Base-by-base conservation (phyloP, 2,797 vertebrate genomes). In the Orestias chungarensis region DNA sequence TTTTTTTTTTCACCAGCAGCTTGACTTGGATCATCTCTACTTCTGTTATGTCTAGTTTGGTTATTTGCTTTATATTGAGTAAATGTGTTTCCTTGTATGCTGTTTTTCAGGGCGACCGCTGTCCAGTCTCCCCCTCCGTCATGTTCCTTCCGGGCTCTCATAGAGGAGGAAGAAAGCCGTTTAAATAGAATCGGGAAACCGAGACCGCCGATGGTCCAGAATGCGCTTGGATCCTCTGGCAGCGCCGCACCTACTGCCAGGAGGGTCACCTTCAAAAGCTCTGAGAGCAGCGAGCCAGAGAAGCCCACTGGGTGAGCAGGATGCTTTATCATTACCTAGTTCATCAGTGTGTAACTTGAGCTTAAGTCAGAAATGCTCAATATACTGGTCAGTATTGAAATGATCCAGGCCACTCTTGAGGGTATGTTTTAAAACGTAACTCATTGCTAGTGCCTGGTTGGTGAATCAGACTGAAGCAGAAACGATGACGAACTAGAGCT, bases 121-220 rank as follows among this genome's bases (percentile, higher is more conserved):
- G 80, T 92, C 47, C 93, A 88, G 83, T 91, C 92, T 42, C 92
- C 94, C 40, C 78, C 93, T 59, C 93, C 95, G 68, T 96, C 94
- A 3, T 95, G 92, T 69, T 96, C 96, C 70, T 98, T 99, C 84
- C 93, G 95, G 78, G 95, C 96, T 61, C 93, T 98, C 59, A 83
- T 96, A 80, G 87, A 93, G 64, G 95, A 98, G 87, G 96, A 96
- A 87, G 94, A 96, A 89, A 96, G 91, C 70, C 71, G 76, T 69
- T 44, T 93, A 79, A 82, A 64, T 50, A 73, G 65, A 57, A 79
- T 27, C 18, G 82, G 77, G 2, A 87, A 89, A 44, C 44, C 70
- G 0, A 82, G 82, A 75, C 68, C 73, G 10, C 86, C 78, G 50
- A 85, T 73, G 64, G 80, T 55, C 66, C 91, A 79, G 15, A 73